Conservation (phyloP, 2,888 invertebrate species). For the Tipula helvola region DNA sequence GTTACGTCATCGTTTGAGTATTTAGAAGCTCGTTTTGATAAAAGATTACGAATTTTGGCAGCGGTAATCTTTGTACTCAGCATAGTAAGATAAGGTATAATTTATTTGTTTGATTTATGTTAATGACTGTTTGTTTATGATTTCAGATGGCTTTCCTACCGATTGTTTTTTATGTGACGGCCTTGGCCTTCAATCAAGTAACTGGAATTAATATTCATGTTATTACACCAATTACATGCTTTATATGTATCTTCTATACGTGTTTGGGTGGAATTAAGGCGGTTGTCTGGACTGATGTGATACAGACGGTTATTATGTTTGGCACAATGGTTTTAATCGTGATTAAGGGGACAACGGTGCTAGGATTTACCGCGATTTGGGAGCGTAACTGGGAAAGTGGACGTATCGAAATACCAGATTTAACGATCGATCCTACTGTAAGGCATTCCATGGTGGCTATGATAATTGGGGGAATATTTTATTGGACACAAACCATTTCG, state of each 20-base stretch:
- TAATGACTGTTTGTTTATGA: neutral
- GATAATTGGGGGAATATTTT: slow-evolving; percentile 59
- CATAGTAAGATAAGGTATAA: slow-evolving; percentile 28
- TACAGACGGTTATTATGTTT: slow-evolving; percentile 46
- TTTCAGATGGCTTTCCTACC: slow-evolving; percentile 42
- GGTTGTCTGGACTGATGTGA: neutral
- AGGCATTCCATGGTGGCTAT: slow-evolving; percentile 68
- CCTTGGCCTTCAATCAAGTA: slow-evolving; percentile 24
- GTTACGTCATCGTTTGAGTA: slow-evolving; percentile 70
- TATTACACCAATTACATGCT: slow-evolving; percentile 69
- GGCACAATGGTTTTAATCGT: slow-evolving; percentile 59
- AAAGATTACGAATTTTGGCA: slow-evolving; percentile 43
- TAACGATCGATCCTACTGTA: slow-evolving; percentile 63
- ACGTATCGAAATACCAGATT: slow-evolving; percentile 55
- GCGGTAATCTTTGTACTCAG: neutral
- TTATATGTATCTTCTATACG: slow-evolving; percentile 76
- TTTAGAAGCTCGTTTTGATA: slow-evolving; percentile 43
- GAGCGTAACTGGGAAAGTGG: slow-evolving; percentile 54
- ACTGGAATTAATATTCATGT: slow-evolving; percentile 64
- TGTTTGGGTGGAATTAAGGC: slow-evolving; percentile 18
- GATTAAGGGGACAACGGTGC: slow-evolving; percentile 58
- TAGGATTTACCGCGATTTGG: slow-evolving; percentile 51
- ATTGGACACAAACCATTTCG: slow-evolving; percentile 62
- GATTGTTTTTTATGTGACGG: slow-evolving; percentile 56
- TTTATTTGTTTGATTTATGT: neutral